phyloP scores from a whole-genome alignment of 2,888 invertebrate genomes.

The Drosophila aldrichi region DNA sequence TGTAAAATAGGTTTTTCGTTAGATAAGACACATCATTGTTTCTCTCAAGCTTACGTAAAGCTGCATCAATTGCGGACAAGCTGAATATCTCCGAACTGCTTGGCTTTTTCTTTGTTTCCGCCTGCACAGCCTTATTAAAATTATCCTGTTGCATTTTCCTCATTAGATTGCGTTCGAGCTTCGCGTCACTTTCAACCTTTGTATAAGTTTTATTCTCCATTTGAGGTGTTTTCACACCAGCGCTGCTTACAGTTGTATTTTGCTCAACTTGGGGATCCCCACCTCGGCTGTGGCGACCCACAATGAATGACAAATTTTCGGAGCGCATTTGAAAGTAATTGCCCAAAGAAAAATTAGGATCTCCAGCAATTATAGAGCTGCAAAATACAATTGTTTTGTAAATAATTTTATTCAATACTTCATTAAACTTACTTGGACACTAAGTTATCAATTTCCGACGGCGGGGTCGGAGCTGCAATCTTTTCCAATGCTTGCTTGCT shows the following conservation, averaged over 20 bases:
- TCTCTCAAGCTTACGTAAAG: slow-evolving; percentile 71
- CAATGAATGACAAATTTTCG: slow-evolving; percentile 80
- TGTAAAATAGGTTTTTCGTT: slow-evolving; percentile 26
- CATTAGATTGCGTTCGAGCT: slow-evolving; percentile 52
- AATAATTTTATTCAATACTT: background rate
- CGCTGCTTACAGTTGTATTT: slow-evolving; percentile 13
- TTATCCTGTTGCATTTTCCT: slow-evolving; percentile 69
- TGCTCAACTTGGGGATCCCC: slow-evolving; percentile 61
- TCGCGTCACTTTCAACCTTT: slow-evolving; percentile 68
- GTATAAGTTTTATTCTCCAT: slow-evolving; percentile 81
- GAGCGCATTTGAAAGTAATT: slow-evolving; percentile 82
- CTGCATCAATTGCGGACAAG: slow-evolving; percentile 82
- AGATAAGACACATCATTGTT: background rate
- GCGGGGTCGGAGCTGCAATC: slow-evolving; percentile 34
- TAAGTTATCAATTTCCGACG: slow-evolving; percentile 59
- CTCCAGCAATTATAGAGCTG: slow-evolving; percentile 74
- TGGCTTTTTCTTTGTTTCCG: slow-evolving; percentile 36
- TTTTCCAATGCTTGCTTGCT: slow-evolving; percentile 76
- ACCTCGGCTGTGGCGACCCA: slow-evolving; percentile 54
- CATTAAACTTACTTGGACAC: slow-evolving; percentile 65
- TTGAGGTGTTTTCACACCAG: slow-evolving; percentile 67
- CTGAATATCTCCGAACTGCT: slow-evolving; percentile 81
- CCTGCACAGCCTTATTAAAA: slow-evolving; percentile 59
- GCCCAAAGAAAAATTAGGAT: slow-evolving; percentile 83
- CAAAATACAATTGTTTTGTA: background rate